Conservation (phyloP, 2,888 invertebrate genomes). For the Shargacucullia verbasci region DNA sequence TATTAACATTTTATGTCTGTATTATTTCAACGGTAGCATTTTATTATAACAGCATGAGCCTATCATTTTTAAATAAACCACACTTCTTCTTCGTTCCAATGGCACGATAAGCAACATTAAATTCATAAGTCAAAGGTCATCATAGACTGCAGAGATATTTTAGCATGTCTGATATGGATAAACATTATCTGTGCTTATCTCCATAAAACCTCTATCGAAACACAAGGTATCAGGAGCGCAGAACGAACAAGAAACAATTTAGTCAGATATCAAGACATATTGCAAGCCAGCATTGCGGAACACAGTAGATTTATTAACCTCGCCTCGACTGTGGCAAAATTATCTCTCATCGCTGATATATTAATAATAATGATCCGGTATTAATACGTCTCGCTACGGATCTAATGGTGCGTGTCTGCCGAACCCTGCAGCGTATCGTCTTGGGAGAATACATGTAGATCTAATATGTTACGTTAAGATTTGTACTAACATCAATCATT, state of each 20-base stretch:
- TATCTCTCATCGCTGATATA: conserved; percentile 72
- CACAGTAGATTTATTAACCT: conserved; percentile 63
- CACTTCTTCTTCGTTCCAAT: too few species aligned
- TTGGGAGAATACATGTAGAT: conserved; percentile 29
- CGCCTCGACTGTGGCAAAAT: conserved; percentile 60
- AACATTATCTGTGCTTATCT: conserved; percentile 30
- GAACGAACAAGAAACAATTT: conserved; percentile 43
- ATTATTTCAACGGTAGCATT: conserved; percentile 16
- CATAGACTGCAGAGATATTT: conserved; percentile 1
- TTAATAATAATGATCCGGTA: conserved; percentile 76
- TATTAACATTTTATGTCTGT: conserved; percentile 5
- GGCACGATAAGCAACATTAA: background rate
- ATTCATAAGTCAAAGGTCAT: conserved; percentile 12
- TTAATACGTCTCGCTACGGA: conserved; percentile 71
- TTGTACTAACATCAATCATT: conserved; percentile 44
- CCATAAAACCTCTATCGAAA: conserved; percentile 1
- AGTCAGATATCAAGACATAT: conserved; percentile 52
- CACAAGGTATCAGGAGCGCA: conserved; percentile 12
- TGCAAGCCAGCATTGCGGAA: conserved; percentile 57
- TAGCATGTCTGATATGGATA: conserved; percentile 37
- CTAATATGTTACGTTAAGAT: conserved; percentile 21
- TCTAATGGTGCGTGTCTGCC: conserved; percentile 71
- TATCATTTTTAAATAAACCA: too few species aligned
- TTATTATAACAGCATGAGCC: conserved; percentile 2
- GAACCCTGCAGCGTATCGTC: conserved; percentile 60